These are phyloP conservation scores for Leptodactylus fallax DNA, from an alignment of 2,797 vertebrate species.

Conservation along the genomic window DNA sequence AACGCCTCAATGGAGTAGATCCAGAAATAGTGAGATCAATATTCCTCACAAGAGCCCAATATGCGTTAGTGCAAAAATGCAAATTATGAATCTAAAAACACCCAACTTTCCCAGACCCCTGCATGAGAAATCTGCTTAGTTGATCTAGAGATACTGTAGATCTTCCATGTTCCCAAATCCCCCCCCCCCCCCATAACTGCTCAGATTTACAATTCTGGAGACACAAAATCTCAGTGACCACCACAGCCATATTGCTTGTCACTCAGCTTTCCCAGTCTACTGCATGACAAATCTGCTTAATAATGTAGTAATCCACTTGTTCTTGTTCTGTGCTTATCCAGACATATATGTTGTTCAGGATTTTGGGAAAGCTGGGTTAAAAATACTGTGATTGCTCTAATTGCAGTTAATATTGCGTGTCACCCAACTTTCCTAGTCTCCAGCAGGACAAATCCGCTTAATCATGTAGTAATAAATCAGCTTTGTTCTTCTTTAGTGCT, in stretches of 20 bases:
- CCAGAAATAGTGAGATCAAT: not conserved
- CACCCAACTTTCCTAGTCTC: not conserved
- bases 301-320: no score
- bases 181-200: not conserved
- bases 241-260: not conserved
- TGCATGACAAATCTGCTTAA: not conserved
- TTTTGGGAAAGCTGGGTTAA: no score
- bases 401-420: not conserved
- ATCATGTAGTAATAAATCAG: no score
- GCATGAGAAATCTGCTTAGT: not conserved
- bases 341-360: no score
- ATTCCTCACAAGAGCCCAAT: no score
- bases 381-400: no score
- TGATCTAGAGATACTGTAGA: no score
- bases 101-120: not conserved
- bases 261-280: not conserved
- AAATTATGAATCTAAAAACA: not conserved
- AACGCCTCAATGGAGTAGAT: not conserved
- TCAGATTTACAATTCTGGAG: no score
- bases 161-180: not conserved
- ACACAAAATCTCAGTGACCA: not conserved
- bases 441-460: not conserved
- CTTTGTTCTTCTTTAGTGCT: no score
- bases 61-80: not conserved
- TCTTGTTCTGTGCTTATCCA: no score